phyloP scores from a whole-genome alignment of 2,113 vertebrate genomes.

The Neomonachus schauinslandi region DNA sequence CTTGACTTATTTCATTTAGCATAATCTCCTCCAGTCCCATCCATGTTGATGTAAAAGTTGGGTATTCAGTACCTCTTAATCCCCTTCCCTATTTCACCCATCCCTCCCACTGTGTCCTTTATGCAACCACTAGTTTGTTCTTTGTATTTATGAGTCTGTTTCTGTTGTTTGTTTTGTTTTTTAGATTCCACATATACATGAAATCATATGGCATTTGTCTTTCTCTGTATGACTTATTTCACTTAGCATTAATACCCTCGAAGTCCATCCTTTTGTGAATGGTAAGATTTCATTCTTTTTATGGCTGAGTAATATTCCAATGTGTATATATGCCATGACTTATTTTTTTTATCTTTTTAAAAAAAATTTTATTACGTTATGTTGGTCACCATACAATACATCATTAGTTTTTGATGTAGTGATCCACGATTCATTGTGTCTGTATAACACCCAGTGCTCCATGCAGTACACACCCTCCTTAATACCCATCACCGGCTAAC shows the following conservation, averaged over 20 bases:
- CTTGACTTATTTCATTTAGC: too few species aligned
- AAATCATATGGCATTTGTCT: background rate
- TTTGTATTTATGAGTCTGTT: background rate
- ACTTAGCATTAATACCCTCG: background rate
- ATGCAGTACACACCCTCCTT: too few species aligned
- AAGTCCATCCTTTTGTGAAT: background rate
- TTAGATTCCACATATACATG: background rate
- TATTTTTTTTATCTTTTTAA: background rate
- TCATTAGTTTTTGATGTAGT: too few species aligned
- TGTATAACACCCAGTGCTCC: too few species aligned
- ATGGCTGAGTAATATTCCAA: background rate
- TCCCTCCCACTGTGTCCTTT: background rate
- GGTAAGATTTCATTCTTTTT: background rate
- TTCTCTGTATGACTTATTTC: background rate
- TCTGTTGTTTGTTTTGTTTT: background rate
- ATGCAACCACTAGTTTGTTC: background rate
- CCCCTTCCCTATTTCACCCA: background rate
- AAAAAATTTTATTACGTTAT: too few species aligned
- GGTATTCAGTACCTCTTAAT: background rate
- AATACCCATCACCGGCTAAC: too few species aligned
- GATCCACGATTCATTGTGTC: too few species aligned
- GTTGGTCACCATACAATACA: too few species aligned
- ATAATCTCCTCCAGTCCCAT: too few species aligned
- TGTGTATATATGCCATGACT: background rate
- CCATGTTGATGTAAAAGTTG: too few species aligned